Evolutionary conservation across 2,113 vertebrate species (phyloP), one percentile per base, ranked within the genome.

Genomic region (Alectura lathami): DNA sequence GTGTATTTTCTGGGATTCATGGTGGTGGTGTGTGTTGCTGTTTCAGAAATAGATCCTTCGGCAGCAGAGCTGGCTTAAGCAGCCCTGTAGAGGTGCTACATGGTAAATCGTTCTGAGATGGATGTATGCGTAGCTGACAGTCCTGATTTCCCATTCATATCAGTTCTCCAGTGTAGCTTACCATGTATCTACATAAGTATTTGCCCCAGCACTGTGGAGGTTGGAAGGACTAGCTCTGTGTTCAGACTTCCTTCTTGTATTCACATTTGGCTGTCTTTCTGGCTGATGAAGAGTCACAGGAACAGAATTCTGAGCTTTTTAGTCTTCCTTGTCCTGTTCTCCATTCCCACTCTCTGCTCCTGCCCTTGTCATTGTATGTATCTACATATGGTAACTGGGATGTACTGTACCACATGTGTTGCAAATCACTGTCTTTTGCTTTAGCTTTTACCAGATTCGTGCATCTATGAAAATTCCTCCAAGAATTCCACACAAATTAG

Each of bases 361-460:
- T 74, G 20, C 57, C 8, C 47, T 62, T 80, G 40, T 21, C 18
- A 16, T 40, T 68, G 24, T 72, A 2, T 43, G 5, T 56, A 29
- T 45, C 27, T 82, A 12, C 78, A 1, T 59, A 8, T 53, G 73
- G 26, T 83, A 36, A 63, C 67, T 43, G 72, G 72, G 50, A 83
- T 40, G 54, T 70, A 13, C 29, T 47, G 17, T n/a, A 75, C 50
- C 1, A 0, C 15, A 8, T 32, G n/a, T 70, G 63, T 95, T 96
- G 20, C 11, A 95, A 97, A 89, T 95, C 67, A 62, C 43, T 93
- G 51, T 96, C 38, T 97, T 96, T 72, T 95, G 15, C 50, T 97
- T 94, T 93, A 99, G 99, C 77, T 99, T 99, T 98, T 99, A 99
- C 98, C 99, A 99, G 98, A 98, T 99, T 59, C 99, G 99, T 96